A percentile compares a stretch with the other conserved stretches of the same genome.
These are phyloP conservation scores for Colossoma macropomum DNA, from an alignment of 2,113 vertebrate species.

Conservation along the genomic window DNA sequence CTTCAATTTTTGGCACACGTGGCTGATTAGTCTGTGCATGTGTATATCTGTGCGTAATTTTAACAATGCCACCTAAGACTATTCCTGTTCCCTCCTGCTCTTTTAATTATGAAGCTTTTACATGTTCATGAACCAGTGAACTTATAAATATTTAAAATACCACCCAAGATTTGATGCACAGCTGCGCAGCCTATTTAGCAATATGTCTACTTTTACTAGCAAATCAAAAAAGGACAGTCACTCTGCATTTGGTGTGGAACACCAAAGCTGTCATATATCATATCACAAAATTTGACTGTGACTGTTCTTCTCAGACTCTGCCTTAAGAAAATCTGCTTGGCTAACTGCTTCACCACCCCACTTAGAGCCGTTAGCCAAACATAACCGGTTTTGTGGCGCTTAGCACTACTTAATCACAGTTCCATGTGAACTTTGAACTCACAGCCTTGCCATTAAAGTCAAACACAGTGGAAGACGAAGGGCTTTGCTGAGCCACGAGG, in stretches of 20 bases:
- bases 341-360: background rate
- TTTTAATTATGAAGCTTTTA: slow-evolving; percentile 8
- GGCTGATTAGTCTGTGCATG: background rate
- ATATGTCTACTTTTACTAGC: background rate
- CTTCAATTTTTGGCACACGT: background rate
- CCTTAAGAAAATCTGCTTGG: background rate
- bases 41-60: slow-evolving; percentile 10
- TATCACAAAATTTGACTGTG: background rate
- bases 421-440: background rate
- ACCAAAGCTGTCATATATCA: background rate
- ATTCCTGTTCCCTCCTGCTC: slow-evolving; percentile 1
- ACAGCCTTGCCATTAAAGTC: background rate
- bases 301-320: background rate
- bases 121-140: background rate
- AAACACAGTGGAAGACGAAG: background rate
- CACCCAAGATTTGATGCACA: background rate
- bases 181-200: background rate
- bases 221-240: background rate
- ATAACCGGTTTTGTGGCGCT: background rate
- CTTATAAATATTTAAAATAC: background rate
- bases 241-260: background rate
- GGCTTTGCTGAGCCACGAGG: background rate
- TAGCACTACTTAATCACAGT: background rate
- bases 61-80: background rate
- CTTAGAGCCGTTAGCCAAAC: background rate